Evolutionary conservation across 2,888 invertebrate species (phyloP), one percentile per base, ranked within the genome.

Genomic region (Himalopsyche tibetana): DNA sequence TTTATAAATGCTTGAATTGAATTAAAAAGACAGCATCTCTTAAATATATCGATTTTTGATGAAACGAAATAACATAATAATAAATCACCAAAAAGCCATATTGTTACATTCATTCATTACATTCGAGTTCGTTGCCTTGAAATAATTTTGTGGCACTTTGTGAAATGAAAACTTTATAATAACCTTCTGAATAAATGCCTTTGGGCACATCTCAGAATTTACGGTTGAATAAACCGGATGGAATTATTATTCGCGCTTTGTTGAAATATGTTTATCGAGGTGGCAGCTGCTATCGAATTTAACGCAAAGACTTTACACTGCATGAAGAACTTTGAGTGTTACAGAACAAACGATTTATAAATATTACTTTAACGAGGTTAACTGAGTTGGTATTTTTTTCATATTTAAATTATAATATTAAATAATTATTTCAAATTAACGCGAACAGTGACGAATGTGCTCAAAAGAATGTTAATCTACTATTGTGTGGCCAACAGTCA

Each of bases 201-300:
- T 45, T 56, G 56, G 56, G 56, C 56, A 56, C n/a, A 56, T 56
- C 56, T 56, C 56, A 17, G n/a, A 56, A 19, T 56, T 56, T n/a
- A 56, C 56, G 17, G n/a, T 56, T 56, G 56, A 56, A 56, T 56
- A 56, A 56, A 56, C 56, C 56, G n/a, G 56, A 56, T 56, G 56
- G n/a, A 56, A 56, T 45, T 45, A 45, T 45, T 45, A 45, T 56
- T 56, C 56, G 56, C n/a, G n/a, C 56, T 56, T 56, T 56, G n/a
- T 56, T 17, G n/a, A 19, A 19, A 17, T n/a, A 56, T 56, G 56
- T 56, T 56, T 56, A 56, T 45, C 56, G 56, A 56, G 56, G 45
- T 45, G 45, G 45, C 45, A 56, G 56, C 56, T 17, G 56, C n/a
- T 19, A 19, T 56, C n/a, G n/a, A 17, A 56, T 80, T 80, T 80